Evolutionary conservation across 2,888 invertebrate genomes (phyloP), one percentile per base, ranked within the genome.

Genomic region (Caenorhabditis sp.): DNA sequence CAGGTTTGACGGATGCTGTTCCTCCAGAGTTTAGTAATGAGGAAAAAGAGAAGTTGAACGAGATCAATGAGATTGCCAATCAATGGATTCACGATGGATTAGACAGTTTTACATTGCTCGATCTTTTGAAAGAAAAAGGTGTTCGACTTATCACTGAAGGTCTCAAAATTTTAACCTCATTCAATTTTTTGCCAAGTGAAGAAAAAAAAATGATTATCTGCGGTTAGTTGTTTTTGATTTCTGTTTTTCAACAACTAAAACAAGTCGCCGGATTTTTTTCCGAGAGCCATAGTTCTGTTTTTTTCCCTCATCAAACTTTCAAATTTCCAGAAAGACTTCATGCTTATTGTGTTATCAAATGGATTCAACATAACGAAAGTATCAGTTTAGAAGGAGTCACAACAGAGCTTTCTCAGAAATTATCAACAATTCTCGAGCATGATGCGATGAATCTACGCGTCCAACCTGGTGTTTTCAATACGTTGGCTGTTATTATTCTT

Each of bases 391-490:
- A 69, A 6, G 63, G 54, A 12, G 12, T 69, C 12, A 31, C 24
- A 17, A 1, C 24, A 12, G 14, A 37, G 8, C 37, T 62, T 23
- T 17, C 23, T 0, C 23, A 19, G 17, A 66, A 73, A 54, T 60
- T 69, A 19, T 59, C 60, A 31, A 73, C 63, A 12, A 31, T 75
- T 1, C 12, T 67, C 8, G 51, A 51, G 14, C 36, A 55, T 36
- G 58, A 67, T n/a, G 66, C 58, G 23, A 57, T 23, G 24, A 54
- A 37, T 27, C 64, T 62, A 21, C 66, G 75, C 12, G 51, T 69
- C 14, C 69, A 69, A 49, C 75, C 75, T n/a, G 69, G 75, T 58
- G 62, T 64, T 2, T 75, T 70, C 69, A 75, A 75, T 26, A 59
- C 75, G 0, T 27, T 75, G 0, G 75, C 75, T 3, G 49, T 70